phyloP scores from a whole-genome alignment of 2,888 invertebrate genomes.

The Invenusta paracnida region DNA sequence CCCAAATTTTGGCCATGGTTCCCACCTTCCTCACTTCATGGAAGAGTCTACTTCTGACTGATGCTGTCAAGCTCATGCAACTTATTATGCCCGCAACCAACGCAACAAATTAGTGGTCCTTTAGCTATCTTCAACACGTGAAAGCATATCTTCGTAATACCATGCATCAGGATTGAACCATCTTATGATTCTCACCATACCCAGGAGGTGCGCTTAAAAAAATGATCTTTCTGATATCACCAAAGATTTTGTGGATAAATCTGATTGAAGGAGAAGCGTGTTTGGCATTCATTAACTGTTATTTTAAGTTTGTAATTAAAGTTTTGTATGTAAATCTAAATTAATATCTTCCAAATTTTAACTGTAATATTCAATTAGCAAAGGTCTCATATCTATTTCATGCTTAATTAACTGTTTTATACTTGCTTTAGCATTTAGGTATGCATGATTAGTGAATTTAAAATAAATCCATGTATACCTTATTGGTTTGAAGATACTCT shows the following conservation, averaged over 20 bases:
- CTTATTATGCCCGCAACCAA: not conserved
- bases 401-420: not conserved
- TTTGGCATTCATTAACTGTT: not conserved
- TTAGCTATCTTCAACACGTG: not conserved
- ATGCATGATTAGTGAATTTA: not conserved
- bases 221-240: not conserved
- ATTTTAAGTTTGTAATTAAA: not conserved
- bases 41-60: not conserved
- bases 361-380: no score
- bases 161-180: not conserved
- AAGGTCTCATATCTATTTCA: no score
- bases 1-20: not conserved
- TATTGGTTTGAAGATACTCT: not conserved
- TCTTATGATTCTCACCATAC: not conserved
- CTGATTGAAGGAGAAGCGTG: not conserved
- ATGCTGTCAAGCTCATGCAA: not conserved
- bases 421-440: not conserved
- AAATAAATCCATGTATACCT: not conserved
- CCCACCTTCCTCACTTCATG: not conserved
- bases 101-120: not conserved
- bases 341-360: not conserved
- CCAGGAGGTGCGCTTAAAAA: not conserved
- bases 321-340: not conserved
- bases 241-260: not conserved
- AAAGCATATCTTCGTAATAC: not conserved